Conservation (phyloP, 2,888 invertebrate genomes). For the Ormyrus thymus region DNA sequence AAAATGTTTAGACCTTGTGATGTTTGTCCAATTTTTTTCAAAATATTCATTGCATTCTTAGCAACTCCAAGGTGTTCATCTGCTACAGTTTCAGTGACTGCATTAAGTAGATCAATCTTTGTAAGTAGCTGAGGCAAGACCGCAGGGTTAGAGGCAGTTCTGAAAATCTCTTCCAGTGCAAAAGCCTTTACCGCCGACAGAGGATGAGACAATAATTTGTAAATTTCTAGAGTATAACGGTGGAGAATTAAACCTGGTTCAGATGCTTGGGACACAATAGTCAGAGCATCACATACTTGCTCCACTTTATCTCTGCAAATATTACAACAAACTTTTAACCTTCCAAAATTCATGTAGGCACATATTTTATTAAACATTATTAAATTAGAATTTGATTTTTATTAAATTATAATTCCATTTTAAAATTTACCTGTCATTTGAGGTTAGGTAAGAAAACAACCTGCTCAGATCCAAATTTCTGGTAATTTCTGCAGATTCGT, state of each 20-base stretch:
- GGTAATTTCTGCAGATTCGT: conserved; percentile 56
- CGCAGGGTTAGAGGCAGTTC: conserved; percentile 55
- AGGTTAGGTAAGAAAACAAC: conserved; percentile 67
- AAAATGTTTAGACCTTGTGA: conserved; percentile 75
- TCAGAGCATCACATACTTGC: conserved; percentile 64
- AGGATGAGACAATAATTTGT: conserved; percentile 60
- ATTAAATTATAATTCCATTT: background rate
- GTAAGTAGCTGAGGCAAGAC: conserved; percentile 74
- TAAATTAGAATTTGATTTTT: conserved; percentile 19
- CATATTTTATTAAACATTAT: background rate
- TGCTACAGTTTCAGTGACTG: conserved; percentile 78
- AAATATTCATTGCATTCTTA: conserved; percentile 78
- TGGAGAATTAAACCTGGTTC: conserved; percentile 65
- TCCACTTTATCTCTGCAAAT: conserved; percentile 63
- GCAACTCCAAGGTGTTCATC: conserved; percentile 80
- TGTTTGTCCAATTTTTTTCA: conserved; percentile 76
- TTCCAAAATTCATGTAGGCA: background rate
- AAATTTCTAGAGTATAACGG: conserved; percentile 64
- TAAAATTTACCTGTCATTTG: conserved; percentile 65
- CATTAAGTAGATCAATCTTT: conserved; percentile 77
- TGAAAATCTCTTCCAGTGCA: conserved; percentile 63
- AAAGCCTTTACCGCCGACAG: conserved; percentile 62
- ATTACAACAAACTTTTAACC: background rate
- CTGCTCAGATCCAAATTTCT: conserved; percentile 61
- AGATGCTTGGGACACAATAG: conserved; percentile 47